These are phyloP conservation scores for Pseudomyrmex pallidus DNA, from an alignment of 1,140 invertebrate genomes.

Conservation along the genomic window DNA sequence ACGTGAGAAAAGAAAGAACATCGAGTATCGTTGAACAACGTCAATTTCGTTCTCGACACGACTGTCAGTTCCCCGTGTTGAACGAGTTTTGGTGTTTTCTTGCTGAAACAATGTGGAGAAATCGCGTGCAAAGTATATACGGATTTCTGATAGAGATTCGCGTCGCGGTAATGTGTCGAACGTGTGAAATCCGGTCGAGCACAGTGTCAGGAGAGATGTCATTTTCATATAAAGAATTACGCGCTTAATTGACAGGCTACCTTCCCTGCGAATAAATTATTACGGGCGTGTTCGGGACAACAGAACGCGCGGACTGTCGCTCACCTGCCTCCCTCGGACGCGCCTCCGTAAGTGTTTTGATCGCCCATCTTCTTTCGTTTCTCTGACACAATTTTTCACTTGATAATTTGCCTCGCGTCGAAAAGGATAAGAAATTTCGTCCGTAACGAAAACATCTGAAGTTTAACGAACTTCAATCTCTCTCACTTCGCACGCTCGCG, in stretches of 20 bases:
- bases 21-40: background rate
- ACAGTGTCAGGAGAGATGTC: background rate
- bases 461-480: constrained; percentile 22
- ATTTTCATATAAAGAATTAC: background rate
- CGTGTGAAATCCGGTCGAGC: background rate
- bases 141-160: background rate
- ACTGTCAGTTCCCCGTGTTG: constrained; percentile 26
- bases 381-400: constrained; percentile 61
- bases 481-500: background rate
- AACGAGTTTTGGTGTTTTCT: background rate
- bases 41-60: constrained; percentile 14
- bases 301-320: background rate
- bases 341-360: constrained; percentile 50
- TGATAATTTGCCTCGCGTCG: constrained; percentile 71
- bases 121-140: constrained; percentile 30
- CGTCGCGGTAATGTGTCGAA: background rate
- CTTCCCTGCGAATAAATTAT: constrained; percentile 1
- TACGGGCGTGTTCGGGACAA: background rate
- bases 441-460: constrained; percentile 70
- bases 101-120: background rate
- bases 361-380: constrained; percentile 30
- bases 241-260: background rate
- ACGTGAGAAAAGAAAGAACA: background rate
- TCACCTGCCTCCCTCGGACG: constrained; percentile 46
- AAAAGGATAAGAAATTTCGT: constrained; percentile 63